Conservation (phyloP, 2,113 vertebrate genomes). For the Muscicapa adusta region DNA sequence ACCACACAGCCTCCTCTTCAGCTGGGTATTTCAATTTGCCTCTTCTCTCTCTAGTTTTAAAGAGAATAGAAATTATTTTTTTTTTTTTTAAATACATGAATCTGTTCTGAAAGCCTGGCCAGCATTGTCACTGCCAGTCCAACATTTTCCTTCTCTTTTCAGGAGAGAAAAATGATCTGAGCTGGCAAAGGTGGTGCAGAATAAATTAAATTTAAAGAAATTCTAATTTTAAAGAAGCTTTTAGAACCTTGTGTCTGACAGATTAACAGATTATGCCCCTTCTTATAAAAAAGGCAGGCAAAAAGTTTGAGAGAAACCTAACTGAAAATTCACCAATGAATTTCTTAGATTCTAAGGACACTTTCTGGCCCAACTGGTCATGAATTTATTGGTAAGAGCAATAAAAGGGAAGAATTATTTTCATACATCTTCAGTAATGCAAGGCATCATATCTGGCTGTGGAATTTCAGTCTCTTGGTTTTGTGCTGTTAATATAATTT, state of each 20-base stretch:
- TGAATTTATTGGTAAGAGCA: not conserved
- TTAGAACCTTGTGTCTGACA: not conserved
- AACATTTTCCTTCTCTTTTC: not conserved
- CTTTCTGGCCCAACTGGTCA: not conserved
- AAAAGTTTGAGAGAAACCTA: not conserved
- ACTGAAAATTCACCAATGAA: accelerated
- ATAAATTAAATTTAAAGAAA: too few relatives aligned
- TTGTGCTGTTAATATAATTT: not conserved
- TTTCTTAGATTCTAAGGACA: not conserved
- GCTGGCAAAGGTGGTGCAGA: not conserved
- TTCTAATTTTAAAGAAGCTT: too few relatives aligned
- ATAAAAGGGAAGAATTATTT: not conserved
- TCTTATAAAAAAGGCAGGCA: not conserved
- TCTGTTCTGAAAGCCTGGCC: not conserved
- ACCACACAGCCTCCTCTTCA: not conserved
- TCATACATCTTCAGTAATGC: not conserved
- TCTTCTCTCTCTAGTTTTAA: not conserved
- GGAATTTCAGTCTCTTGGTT: not conserved
- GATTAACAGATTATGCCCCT: not conserved
- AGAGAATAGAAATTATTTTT: not conserved
- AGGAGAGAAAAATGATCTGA: not conserved
- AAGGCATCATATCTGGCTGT: not conserved
- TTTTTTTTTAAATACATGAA: not conserved
- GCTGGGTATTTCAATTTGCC: not conserved
- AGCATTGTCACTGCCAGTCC: not conserved